Conservation (phyloP, 2,888 invertebrate genomes). For the Globia sparganii region DNA sequence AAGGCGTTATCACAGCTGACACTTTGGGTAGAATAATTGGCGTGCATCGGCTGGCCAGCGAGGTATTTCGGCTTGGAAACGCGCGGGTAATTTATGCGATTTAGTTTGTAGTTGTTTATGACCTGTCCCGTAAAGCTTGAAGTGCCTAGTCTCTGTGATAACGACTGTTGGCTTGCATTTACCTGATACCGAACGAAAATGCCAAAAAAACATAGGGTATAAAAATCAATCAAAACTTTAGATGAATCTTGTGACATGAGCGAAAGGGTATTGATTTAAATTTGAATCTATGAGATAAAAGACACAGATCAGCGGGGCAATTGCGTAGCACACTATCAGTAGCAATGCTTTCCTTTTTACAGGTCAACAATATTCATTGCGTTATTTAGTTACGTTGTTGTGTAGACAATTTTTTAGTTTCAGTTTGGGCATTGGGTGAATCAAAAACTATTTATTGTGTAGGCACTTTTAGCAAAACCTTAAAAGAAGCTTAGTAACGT, state of each 20-base stretch:
- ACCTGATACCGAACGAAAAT: not conserved
- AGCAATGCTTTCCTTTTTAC: too few relatives aligned
- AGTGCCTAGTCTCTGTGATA: conserved; percentile 19
- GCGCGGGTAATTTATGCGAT: conserved; percentile 54
- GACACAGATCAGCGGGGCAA: not conserved
- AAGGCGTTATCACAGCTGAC: conserved; percentile 45
- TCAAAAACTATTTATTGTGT: not conserved
- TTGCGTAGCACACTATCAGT: too few relatives aligned
- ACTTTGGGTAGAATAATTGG: conserved; percentile 49
- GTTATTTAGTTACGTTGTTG: too few relatives aligned
- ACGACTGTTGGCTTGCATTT: conserved; percentile 19
- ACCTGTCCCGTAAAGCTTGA: conserved; percentile 35
- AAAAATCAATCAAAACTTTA: not conserved
- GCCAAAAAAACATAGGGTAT: not conserved
- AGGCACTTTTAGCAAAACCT: not conserved
- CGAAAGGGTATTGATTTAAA: not conserved
- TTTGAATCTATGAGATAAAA: not conserved
- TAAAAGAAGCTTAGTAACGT: not conserved
- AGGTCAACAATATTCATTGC: too few relatives aligned
- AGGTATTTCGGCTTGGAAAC: conserved; percentile 43
- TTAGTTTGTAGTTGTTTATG: conserved; percentile 60
- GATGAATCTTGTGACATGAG: not conserved
- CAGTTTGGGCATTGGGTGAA: not conserved
- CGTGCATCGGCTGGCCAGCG: conserved; percentile 48
- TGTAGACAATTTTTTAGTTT: too few relatives aligned